A percentile compares a stretch with the other conserved stretches of the same genome.
Conservation (phyloP, 2,888 invertebrate species). For the Thecophora atra region DNA sequence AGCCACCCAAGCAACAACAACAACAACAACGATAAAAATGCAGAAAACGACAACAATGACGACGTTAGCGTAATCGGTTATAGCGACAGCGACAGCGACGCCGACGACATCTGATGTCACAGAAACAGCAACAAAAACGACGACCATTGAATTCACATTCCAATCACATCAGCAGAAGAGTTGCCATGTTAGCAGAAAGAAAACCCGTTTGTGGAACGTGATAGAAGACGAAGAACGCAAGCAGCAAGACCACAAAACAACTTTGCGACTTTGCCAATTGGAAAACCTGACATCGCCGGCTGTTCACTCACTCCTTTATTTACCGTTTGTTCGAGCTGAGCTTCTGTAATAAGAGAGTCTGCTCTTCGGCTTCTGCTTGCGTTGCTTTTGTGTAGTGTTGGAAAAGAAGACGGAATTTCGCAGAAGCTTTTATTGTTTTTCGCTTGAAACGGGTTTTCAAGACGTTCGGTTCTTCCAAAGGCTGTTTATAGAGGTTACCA, state of each 20-base stretch:
- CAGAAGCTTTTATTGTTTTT: too few species aligned
- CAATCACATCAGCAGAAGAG: background rate
- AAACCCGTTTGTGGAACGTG: background rate
- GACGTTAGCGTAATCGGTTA: too few species aligned
- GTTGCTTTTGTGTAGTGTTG: too few species aligned
- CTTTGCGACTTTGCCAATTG: slow-evolving; percentile 14
- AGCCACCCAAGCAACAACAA: background rate
- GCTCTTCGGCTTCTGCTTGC: too few species aligned
- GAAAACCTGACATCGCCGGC: slow-evolving; percentile 11
- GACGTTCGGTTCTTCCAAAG: too few species aligned
- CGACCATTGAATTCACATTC: background rate
- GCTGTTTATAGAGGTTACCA: too few species aligned
- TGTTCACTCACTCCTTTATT: slow-evolving; percentile 10
- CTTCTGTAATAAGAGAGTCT: too few species aligned
- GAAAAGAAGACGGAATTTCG: too few species aligned
- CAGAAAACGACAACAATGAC: background rate
- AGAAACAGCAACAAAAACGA: background rate
- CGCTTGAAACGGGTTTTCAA: too few species aligned
- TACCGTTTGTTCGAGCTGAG: background rate
- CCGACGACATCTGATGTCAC: slow-evolving; percentile 19
- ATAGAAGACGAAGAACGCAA: background rate
- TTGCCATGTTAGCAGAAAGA: background rate
- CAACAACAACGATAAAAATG: background rate
- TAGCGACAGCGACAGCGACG: background rate
- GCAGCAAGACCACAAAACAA: slow-evolving; percentile 25